phyloP scores from a whole-genome alignment of 2,113 vertebrate species.

The Xenotilapia caudafasciata region DNA sequence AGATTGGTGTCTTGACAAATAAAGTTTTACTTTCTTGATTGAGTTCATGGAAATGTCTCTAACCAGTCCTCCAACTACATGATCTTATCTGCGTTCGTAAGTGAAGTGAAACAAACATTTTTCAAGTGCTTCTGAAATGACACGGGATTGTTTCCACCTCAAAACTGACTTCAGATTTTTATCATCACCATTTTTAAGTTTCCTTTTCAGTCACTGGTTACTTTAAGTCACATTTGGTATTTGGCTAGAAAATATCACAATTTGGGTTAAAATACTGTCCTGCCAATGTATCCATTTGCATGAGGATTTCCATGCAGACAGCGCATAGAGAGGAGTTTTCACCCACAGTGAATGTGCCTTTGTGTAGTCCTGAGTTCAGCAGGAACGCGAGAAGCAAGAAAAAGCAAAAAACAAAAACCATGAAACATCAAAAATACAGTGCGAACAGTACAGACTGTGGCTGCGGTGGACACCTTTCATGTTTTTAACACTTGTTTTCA shows the following conservation, averaged over 20 bases:
- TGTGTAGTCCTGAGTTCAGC: background rate
- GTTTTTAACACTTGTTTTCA: background rate
- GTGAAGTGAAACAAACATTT: background rate
- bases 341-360: background rate
- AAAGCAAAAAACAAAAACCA: background rate
- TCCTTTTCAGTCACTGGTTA: background rate
- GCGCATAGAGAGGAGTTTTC: background rate
- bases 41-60: background rate
- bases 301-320: background rate
- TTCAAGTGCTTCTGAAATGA: background rate
- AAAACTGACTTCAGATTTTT: background rate
- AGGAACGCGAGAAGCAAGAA: background rate
- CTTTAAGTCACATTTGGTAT: background rate
- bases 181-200: background rate
- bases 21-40: background rate
- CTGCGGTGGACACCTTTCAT: background rate
- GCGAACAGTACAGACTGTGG: background rate
- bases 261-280: background rate
- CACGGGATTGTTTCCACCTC: background rate
- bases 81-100: background rate
- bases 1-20: background rate
- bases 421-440: background rate
- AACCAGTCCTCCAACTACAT: background rate
- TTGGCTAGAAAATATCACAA: background rate
- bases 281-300: background rate